These are phyloP conservation scores for Tragulus kanchil DNA, from an alignment of 2,113 vertebrate genomes.

Conservation along the genomic window DNA sequence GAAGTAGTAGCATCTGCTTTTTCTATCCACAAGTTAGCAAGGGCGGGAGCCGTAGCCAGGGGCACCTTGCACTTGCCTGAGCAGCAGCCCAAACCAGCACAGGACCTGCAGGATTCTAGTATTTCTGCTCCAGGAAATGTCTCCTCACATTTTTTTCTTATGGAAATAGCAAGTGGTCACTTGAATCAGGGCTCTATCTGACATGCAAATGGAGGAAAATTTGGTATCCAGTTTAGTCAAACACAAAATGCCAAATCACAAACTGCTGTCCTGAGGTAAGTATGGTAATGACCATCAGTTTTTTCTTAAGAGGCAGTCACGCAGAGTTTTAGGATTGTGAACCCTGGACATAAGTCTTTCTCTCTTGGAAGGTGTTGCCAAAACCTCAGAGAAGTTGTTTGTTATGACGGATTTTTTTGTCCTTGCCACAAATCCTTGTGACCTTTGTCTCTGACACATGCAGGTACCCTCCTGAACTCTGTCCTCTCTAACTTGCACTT, in stretches of 20 bases:
- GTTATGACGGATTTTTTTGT: not conserved
- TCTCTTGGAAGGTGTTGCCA: not conserved
- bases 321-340: not conserved
- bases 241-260: not conserved
- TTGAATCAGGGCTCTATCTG: not conserved
- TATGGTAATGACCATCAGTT: not conserved
- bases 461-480: not conserved
- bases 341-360: not conserved
- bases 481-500: not conserved
- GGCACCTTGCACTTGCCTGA: not conserved
- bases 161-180: not conserved
- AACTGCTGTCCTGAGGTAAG: not conserved
- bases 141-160: not conserved
- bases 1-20: not conserved
- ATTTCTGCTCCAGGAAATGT: constrained; percentile 3
- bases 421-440: not conserved
- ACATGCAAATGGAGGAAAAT: not conserved
- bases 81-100: not conserved
- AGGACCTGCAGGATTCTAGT: not conserved
- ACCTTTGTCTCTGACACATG: not conserved
- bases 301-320: not conserved
- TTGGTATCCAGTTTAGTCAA: not conserved
- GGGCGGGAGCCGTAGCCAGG: not conserved
- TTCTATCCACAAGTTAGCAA: not conserved
- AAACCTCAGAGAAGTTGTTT: not conserved